These are phyloP conservation scores for Psylliodes chrysocephalus DNA, from an alignment of 2,888 invertebrate genomes.

Conservation along the genomic window DNA sequence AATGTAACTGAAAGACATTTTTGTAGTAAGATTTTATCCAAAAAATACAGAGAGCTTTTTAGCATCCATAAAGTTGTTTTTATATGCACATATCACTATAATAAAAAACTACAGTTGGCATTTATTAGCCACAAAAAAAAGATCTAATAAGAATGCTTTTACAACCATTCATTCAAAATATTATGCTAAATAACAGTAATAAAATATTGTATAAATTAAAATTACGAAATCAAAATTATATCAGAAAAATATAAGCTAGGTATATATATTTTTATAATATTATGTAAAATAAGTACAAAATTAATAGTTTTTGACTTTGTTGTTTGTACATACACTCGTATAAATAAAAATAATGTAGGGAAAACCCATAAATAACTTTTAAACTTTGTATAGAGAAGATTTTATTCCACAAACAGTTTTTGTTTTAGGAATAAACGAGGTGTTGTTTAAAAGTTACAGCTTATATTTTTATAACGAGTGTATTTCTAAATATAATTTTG, in stretches of 20 bases:
- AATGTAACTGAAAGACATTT: constrained; percentile 18
- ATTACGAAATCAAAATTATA: constrained; percentile 16
- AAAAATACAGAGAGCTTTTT: constrained; percentile 27
- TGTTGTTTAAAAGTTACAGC: no score
- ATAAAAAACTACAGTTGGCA: constrained; percentile 16
- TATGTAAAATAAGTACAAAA: not conserved
- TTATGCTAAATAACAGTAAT: constrained; percentile 17
- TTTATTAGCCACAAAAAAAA: constrained; percentile 21
- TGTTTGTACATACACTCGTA: no score
- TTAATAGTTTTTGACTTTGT: not conserved
- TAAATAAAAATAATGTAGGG: no score
- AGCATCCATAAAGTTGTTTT: constrained; percentile 19
- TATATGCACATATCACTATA: constrained; percentile 15
- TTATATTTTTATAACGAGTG: no score
- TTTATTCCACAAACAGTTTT: no score
- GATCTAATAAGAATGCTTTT: constrained; percentile 15
- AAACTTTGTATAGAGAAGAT: no score
- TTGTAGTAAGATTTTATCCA: constrained; percentile 17
- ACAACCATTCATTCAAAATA: constrained; percentile 5
- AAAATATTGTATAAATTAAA: constrained; percentile 17
- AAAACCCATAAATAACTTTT: no score
- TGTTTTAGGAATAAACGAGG: no score
- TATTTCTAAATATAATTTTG: not conserved
- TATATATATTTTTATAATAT: not conserved
- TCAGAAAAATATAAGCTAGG: not conserved